Conservation (phyloP, 2,888 invertebrate genomes). For the Adelognathus sp. region DNA sequence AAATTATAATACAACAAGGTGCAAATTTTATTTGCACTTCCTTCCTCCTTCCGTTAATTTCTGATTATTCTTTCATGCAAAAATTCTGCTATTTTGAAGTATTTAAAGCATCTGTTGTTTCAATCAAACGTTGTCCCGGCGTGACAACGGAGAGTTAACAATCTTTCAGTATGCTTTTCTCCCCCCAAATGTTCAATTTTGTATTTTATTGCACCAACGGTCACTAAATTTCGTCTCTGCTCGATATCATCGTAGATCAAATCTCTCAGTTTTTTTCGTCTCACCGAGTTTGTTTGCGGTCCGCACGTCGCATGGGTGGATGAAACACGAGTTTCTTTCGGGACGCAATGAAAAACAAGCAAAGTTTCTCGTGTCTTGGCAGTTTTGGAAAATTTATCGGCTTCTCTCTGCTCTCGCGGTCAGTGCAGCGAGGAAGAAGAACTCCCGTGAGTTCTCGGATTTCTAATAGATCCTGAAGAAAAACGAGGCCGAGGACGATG, state of each 20-base stretch:
- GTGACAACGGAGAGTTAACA: too few relatives aligned
- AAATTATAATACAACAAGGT: too few relatives aligned
- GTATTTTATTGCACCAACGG: not conserved
- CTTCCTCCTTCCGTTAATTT: too few relatives aligned
- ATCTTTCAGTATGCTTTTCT: too few relatives aligned
- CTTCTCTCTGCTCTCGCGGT: conserved; percentile 28
- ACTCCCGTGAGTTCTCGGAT: conserved; percentile 56
- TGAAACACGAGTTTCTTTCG: conserved; percentile 5
- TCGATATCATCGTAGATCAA: too few relatives aligned
- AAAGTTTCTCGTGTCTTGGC: conserved; percentile 1
- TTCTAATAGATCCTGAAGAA: conserved; percentile 52
- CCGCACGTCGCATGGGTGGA: not conserved
- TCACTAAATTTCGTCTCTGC: not conserved
- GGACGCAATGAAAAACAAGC: conserved; percentile 25
- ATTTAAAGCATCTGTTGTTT: too few relatives aligned
- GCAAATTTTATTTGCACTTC: too few relatives aligned
- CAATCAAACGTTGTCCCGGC: too few relatives aligned
- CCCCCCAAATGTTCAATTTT: too few relatives aligned
- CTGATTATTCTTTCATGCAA: too few relatives aligned
- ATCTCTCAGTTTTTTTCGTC: too few relatives aligned
- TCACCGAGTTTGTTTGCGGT: not conserved
- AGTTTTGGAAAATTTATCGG: conserved; percentile 53
- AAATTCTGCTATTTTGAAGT: too few relatives aligned
- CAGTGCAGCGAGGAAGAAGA: conserved; percentile 54
- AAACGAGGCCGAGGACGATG: conserved; percentile 30